Percentiles rank a stretch among this genome's conserved stretches.
phyloP scores from a whole-genome alignment of 2,113 vertebrate species.

The Megalops atlanticus region DNA sequence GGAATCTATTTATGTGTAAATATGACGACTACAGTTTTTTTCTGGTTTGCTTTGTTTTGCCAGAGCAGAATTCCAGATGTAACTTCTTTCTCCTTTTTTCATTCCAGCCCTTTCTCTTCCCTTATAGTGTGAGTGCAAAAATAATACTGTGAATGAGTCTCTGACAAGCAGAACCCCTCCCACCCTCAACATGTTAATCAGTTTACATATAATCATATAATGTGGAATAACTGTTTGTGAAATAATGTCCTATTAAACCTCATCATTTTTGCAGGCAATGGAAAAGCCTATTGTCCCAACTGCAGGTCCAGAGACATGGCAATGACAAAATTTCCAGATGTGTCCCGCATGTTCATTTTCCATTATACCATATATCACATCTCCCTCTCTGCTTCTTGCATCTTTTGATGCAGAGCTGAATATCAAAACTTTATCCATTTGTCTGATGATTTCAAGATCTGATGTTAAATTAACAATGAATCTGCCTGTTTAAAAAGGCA shows the following conservation, averaged over 20 bases:
- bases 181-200: constrained; percentile 84
- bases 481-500: background rate
- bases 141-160: constrained; percentile 83
- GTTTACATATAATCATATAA: constrained; percentile 87
- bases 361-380: too few species aligned
- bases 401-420: too few species aligned
- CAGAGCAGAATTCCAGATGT: constrained; percentile 70
- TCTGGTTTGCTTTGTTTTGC: constrained; percentile 53
- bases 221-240: constrained; percentile 90
- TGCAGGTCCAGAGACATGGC: background rate
- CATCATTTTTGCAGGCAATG: too few species aligned
- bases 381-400: too few species aligned
- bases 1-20: constrained; percentile 91
- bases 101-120: constrained; percentile 47
- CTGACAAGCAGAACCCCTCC: constrained; percentile 66
- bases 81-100: too few species aligned
- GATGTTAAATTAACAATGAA: background rate
- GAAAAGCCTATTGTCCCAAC: constrained; percentile 44
- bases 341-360: too few species aligned
- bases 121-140: too few species aligned
- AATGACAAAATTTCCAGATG: background rate
- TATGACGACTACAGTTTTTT: constrained; percentile 82
- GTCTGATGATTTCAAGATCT: background rate
- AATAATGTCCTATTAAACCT: constrained; percentile 38
- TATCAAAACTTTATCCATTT: too few species aligned